These are phyloP conservation scores for Esox lucius DNA, from an alignment of 2,797 vertebrate species.

Conservation along the genomic window DNA sequence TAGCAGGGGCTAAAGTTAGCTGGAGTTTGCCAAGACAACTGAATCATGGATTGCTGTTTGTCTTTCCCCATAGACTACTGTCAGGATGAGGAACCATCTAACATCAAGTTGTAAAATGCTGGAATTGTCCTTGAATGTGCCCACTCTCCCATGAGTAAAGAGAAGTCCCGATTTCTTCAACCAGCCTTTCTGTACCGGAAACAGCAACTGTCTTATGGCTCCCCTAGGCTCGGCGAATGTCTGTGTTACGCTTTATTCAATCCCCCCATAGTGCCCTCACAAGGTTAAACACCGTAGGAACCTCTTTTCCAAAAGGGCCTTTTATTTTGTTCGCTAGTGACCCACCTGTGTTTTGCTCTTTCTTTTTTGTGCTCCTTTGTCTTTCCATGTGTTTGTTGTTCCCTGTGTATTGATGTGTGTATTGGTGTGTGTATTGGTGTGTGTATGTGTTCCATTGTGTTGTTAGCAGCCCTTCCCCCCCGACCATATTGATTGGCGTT, in stretches of 20 bases:
- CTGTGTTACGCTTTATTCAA: not conserved
- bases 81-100: no score
- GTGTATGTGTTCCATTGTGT: not conserved
- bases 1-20: no score
- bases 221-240: not conserved
- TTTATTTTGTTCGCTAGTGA: not conserved
- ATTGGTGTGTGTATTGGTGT: no score
- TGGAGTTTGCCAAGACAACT: no score
- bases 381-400: slow-evolving; percentile 4
- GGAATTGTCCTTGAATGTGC: no score
- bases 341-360: not conserved
- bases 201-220: not conserved
- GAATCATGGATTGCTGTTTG: no score
- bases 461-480: not conserved
- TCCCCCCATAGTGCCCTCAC: not conserved
- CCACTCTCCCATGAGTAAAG: not conserved
- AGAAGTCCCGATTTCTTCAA: not conserved
- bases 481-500: no score
- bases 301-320: not conserved
- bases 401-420: no score
- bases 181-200: not conserved
- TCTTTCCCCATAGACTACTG: no score
- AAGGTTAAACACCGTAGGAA: slow-evolving; percentile 1
- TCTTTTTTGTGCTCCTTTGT: slow-evolving; percentile 16
- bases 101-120: no score